Evolutionary conservation across 1,140 invertebrate genomes (phyloP), one percentile per base, ranked within the genome.

Genomic region (Eufriesea mexicana): DNA sequence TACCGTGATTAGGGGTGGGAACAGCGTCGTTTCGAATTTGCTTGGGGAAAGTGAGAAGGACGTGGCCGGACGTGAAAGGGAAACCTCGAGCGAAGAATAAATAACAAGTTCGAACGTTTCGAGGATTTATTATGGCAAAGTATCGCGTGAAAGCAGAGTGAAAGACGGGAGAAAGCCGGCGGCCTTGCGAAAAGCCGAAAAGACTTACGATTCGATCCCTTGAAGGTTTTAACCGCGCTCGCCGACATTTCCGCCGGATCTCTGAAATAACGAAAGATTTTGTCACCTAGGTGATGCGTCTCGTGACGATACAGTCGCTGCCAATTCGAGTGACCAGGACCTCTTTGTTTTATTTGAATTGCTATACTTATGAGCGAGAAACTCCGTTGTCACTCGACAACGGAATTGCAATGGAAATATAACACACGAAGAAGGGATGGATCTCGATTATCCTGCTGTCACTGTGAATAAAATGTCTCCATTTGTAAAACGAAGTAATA

Each of bases 321-420:
- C 23, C 54, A 20, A 20, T 45, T 73, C 74, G 12, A 25, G 20
- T 8, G 28, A 6, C 59, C 20, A 14, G 23, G 20, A 23, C 12
- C 47, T n/a, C 28, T 54, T 23, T 14, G 54, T 20, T 79, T 14
- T 42, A 77, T 51, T 77, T 67, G 66, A 77, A 77, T 66, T 16
- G 20, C 18, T 2, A 20, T 6, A n/a, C 16, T 49, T 51, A 51
- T 14, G 12, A 14, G 12, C 16, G 10, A 4, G 49, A 49, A 1
- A 12, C 49, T 49, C 8, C 35, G 35, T 35, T 35, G 35, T 35
- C 35, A 35, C 35, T 35, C 1, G 35, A 1, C 16, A 18, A 14
- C 42, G 28, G 2, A 7, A 10, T 20, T 28, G 23, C 20, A 35
- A 55, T 73, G 35, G 45, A 57, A 59, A 7, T 10, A 35, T 45